These are phyloP conservation scores for Metalampra italica DNA, from an alignment of 2,888 invertebrate genomes.

Conservation along the genomic window DNA sequence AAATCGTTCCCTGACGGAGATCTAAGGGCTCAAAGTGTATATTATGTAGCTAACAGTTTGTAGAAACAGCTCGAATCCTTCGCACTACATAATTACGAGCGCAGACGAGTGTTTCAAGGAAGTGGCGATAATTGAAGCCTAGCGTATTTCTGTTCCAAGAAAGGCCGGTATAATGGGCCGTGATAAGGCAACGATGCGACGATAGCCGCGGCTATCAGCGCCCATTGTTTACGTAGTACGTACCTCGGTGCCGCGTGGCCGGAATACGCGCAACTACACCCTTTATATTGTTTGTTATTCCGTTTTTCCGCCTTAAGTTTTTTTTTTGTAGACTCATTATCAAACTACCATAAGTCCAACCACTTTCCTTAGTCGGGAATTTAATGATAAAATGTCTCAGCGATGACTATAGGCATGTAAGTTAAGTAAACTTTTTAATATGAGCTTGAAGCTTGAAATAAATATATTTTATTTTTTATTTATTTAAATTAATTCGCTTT, in stretches of 20 bases:
- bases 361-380: too few species aligned
- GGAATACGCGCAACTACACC: background rate
- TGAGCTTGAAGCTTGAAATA: too few species aligned
- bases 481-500: too few species aligned
- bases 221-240: conserved; percentile 22
- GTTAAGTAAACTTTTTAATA: too few species aligned
- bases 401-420: too few species aligned
- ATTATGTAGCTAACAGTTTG: too few species aligned
- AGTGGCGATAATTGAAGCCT: conserved; percentile 58
- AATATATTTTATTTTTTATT: too few species aligned
- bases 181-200: conserved; percentile 48
- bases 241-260: background rate
- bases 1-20: too few species aligned
- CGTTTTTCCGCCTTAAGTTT: background rate
- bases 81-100: conserved; percentile 42
- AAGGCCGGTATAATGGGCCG: conserved; percentile 45
- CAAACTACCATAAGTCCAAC: too few species aligned
- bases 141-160: conserved; percentile 52
- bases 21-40: too few species aligned
- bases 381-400: too few species aligned
- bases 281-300: background rate
- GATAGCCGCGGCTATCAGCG: conserved; percentile 57
- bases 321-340: too few species aligned
- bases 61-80: background rate
- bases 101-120: conserved; percentile 52